These are phyloP conservation scores for Trichonephila clavipes DNA, from an alignment of 1,140 invertebrate species.

Conservation along the genomic window DNA sequence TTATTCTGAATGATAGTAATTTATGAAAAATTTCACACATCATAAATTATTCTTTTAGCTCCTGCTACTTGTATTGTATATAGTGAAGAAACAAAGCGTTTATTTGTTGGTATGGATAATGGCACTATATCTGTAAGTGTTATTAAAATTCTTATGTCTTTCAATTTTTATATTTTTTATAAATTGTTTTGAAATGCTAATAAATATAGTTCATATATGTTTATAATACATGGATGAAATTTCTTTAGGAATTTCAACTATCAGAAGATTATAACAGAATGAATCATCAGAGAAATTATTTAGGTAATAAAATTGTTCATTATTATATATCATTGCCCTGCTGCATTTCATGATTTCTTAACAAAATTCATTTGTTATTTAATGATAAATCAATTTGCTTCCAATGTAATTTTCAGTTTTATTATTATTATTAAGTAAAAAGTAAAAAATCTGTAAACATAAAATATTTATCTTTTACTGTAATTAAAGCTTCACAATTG, in stretches of 20 bases:
- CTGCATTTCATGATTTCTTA: no score
- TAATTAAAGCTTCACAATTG: no score
- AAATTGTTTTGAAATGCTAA: background rate
- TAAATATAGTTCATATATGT: constrained; percentile 47
- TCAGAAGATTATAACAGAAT: constrained; percentile 97
- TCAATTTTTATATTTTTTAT: no score
- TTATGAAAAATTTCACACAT: background rate
- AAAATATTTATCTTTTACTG: no score
- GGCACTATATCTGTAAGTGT: constrained; percentile 89
- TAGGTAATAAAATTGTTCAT: constrained; percentile 81
- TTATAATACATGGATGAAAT: background rate
- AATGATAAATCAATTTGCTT: background rate
- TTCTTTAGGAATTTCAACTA: constrained; percentile 91
- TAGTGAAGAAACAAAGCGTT: constrained; percentile 89
- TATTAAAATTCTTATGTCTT: background rate
- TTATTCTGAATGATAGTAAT: background rate
- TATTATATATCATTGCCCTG: no score
- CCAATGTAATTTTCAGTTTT: background rate
- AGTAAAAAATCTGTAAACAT: background rate
- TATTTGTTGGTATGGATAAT: constrained; percentile 98
- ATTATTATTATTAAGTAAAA: background rate
- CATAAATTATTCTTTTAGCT: constrained; percentile 78
- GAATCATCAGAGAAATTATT: constrained; percentile 90
- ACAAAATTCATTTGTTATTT: background rate
- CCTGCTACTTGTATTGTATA: constrained; percentile 91